Conservation (phyloP, 2,797 vertebrate species). For the Mico argentatus region DNA sequence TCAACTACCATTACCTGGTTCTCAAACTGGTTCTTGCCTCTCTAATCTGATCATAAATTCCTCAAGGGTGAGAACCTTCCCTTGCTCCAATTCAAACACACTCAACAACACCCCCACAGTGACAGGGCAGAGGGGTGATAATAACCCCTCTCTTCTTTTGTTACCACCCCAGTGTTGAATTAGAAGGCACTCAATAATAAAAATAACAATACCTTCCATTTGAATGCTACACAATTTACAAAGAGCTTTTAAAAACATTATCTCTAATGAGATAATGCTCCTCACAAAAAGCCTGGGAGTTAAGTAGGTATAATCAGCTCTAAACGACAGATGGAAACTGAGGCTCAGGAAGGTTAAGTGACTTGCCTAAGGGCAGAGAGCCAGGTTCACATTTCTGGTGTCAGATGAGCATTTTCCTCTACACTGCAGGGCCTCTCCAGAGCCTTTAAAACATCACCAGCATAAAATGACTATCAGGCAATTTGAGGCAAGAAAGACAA, state of each 20-base stretch:
- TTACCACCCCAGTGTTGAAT: not conserved
- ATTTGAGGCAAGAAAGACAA: conserved; percentile 47
- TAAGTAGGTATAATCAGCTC: conserved; percentile 53
- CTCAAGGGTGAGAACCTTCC: not conserved
- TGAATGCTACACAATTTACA: conserved; percentile 52
- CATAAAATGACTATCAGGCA: not conserved
- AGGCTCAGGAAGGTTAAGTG: conserved; percentile 49
- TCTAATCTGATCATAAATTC: not conserved
- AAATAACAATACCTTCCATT: conserved; percentile 59
- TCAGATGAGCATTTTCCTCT: not conserved
- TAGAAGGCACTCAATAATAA: conserved; percentile 52
- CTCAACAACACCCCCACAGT: not conserved
- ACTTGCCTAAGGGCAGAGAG: conserved; percentile 38
- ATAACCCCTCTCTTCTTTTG: not conserved
- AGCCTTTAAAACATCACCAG: not conserved
- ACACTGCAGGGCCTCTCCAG: not conserved
- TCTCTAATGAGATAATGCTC: conserved; percentile 62
- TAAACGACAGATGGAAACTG: conserved; percentile 63
- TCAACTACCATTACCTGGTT: not conserved
- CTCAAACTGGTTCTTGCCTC: not conserved
- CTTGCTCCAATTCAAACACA: not conserved
- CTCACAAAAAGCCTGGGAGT: conserved; percentile 42
- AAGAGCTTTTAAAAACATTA: conserved; percentile 67
- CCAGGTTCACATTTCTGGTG: not conserved
- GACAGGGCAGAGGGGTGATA: not conserved